phyloP scores from a whole-genome alignment of 2,888 invertebrate species.

The Netelia melanura region DNA sequence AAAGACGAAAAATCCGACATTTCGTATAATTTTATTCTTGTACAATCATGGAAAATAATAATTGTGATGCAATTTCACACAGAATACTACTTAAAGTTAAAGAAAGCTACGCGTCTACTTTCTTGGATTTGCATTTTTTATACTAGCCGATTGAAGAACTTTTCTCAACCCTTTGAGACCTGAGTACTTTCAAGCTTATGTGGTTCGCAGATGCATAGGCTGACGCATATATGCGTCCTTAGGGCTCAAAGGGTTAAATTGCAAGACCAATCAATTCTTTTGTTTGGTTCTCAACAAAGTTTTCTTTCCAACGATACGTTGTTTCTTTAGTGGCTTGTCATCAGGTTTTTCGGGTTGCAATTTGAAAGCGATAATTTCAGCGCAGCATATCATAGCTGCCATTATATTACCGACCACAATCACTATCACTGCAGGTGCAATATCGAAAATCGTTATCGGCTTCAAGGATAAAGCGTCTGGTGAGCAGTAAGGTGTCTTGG shows the following conservation, averaged over 20 bases:
- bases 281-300: constrained; percentile 23
- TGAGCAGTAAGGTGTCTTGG: constrained; percentile 78
- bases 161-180: no score
- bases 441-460: constrained; percentile 78
- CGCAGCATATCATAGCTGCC: constrained; percentile 71
- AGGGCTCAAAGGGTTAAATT: neutral
- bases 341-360: constrained; percentile 41
- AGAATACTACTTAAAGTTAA: no score
- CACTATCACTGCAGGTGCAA: constrained; percentile 77
- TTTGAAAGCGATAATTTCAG: constrained; percentile 52
- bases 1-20: neutral
- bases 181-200: no score
- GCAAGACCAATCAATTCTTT: neutral
- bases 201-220: no score
- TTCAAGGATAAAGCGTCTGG: constrained; percentile 75
- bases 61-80: no score
- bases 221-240: no score
- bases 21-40: neutral
- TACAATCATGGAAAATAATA: no score
- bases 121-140: no score
- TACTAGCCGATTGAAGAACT: no score
- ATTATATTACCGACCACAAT: constrained; percentile 72
- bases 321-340: constrained; percentile 29
- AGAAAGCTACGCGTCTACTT: no score
- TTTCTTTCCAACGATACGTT: constrained; percentile 55